Percentiles rank a stretch among this genome's conserved stretches.
These are phyloP conservation scores for Sapayoa aenigma DNA, from an alignment of 2,113 vertebrate species.

Conservation along the genomic window DNA sequence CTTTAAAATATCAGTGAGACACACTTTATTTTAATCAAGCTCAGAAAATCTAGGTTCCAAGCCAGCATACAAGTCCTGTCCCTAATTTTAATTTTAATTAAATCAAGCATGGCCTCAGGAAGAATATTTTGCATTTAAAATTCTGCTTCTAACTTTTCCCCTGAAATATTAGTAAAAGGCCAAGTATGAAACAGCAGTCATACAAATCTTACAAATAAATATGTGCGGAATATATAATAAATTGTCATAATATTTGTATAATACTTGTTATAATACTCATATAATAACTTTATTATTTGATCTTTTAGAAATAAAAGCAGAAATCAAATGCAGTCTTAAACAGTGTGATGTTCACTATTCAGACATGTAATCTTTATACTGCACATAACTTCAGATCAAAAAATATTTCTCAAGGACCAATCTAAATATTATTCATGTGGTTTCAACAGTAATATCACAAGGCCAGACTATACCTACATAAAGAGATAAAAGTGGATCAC, in stretches of 20 bases:
- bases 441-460: background rate
- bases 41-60: background rate
- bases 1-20: background rate
- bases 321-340: background rate
- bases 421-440: background rate
- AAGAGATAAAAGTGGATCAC: background rate
- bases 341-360: background rate
- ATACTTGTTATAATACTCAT: background rate
- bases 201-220: background rate
- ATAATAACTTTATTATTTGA: background rate
- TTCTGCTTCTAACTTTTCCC: background rate
- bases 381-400: background rate
- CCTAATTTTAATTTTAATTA: background rate
- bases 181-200: background rate
- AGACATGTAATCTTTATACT: background rate
- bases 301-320: background rate
- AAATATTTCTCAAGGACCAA: background rate
- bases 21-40: background rate
- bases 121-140: background rate
- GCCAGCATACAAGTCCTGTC: background rate
- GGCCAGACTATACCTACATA: background rate
- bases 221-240: background rate
- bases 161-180: background rate
- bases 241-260: background rate
- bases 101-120: background rate